Base-by-base conservation (phyloP, 2,888 invertebrate species). In the Ptychoptera contaminata region DNA sequence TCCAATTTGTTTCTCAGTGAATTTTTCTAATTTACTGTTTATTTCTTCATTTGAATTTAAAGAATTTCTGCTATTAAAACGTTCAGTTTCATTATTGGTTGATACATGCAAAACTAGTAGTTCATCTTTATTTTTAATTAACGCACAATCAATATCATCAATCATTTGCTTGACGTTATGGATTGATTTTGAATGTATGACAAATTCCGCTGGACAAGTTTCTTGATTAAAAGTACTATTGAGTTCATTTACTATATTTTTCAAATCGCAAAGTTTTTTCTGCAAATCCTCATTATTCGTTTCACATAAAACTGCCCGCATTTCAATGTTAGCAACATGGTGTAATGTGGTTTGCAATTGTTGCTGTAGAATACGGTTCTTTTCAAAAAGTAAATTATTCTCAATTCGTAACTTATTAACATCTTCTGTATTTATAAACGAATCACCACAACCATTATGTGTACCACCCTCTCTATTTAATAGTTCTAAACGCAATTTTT, bases 321-420 rank as follows among this genome's bases (percentile, higher is more conserved):
- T 82, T 50, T 79, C 77, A 52, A 82, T 65, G 45, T 74, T 74
- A 0, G 82, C 77, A 50, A 81, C 79, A 56, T 87, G 83, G 4
- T 76, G 72, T 1, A 82, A 54, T 6, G 74, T 69, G 7, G 65
- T 57, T 40, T 77, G 74, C 2, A 88, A 65, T 58, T 84, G 80
- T 46, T 73, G 69, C 3, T 76, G 76, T 7, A 91, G 63, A 15
- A 71, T 69, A 2, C 68, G 63, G 47, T 75, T 71, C 59, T 83
- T 83, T 40, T 74, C 72, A 0, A 78, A 67, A 0, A 71, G 58
- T 48, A 62, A 63, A 49, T 69, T 42, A 12, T 32, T 16, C 5
- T 41, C 16, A 2, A 12, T 14, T 16, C 34, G 15, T 32, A 31
- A 41, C 6, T n/a, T 5, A 12, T 15, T n/a, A n/a, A 41, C 12